Base-by-base conservation (phyloP, 2,797 vertebrate species). In the Chrysocyon brachyurus region DNA sequence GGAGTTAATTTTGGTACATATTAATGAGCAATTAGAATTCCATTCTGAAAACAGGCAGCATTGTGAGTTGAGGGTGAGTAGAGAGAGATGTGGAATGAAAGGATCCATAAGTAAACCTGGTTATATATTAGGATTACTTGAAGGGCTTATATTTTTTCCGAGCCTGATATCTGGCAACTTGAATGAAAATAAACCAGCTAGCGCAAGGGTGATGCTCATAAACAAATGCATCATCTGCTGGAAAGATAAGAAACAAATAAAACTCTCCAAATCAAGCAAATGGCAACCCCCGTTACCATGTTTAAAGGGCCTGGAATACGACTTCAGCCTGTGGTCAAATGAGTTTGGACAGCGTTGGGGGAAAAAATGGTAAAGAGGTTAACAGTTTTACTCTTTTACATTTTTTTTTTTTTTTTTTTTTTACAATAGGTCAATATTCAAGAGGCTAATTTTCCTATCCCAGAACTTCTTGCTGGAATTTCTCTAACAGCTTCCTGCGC, bases 1-100 rank as follows among this genome's bases (percentile, higher is more conserved):
- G 75, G 86, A 96, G 90, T 94, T 95, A 93, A 87, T 97, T 96
- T 98, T 94, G 28, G 88, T 91, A 97, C 95, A 96, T 96, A 96
- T 96, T 96, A 95, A 92, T 91, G 85, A 96, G 68, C 64, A 96
- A 94, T 96, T 98, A 94, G n/a, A 91, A 96, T 96, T 95, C 88
- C 78, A 22, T 96, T 94, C 95, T 83, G 94, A 49, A 97, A 96
- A 87, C 57, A 97, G 88, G 82, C 1, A 28, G 92, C 85, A 81
- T 88, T 95, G 72, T 79, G 75, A 95, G 28, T 61, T 87, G 86
- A 89, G 64, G 36, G 77, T 88, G 46, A 89, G n/a, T 68, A 28
- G 57, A 96, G 21, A 15, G 52, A 92, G 52, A 66, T 66, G 33
- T 93, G 6, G 28, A 90, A 87, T 85, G 87, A 93, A 91, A 94